Evolutionary conservation across 2,113 vertebrate genomes (phyloP).

Genomic region (Craseonycteris thonglongyai): DNA sequence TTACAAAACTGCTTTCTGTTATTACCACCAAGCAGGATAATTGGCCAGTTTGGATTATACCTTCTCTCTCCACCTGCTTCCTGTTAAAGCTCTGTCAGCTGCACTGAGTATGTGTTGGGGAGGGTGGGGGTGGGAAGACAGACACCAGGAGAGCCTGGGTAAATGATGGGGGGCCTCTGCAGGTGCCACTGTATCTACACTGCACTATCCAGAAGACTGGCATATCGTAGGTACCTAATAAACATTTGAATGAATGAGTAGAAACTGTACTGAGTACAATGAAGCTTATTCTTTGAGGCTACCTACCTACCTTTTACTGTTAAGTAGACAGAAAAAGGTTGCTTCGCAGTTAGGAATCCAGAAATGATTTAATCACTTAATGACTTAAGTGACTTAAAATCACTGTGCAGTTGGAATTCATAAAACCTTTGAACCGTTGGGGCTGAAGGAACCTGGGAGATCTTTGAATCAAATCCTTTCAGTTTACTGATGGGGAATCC

Average conservation of each 20-base stretch:
- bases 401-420: background rate
- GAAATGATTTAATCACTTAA: too few relatives aligned
- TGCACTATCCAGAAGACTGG: background rate
- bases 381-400: background rate
- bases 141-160: too few relatives aligned
- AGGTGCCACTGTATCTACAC: accelerated
- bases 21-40: background rate
- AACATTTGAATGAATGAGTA: background rate
- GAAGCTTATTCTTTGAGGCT: too few relatives aligned
- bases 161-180: background rate
- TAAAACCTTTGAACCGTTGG: background rate
- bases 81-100: background rate
- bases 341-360: background rate
- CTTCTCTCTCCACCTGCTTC: background rate
- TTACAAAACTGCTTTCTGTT: background rate
- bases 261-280: too few relatives aligned
- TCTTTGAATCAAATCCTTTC: background rate
- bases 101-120: accelerated
- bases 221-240: accelerated
- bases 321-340: background rate
- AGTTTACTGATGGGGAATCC: background rate
- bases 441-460: background rate
- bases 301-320: accelerated
- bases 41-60: background rate
- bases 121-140: background rate